phyloP scores from a whole-genome alignment of 1,140 invertebrate species.

The Thalassaphorura encarpata region DNA sequence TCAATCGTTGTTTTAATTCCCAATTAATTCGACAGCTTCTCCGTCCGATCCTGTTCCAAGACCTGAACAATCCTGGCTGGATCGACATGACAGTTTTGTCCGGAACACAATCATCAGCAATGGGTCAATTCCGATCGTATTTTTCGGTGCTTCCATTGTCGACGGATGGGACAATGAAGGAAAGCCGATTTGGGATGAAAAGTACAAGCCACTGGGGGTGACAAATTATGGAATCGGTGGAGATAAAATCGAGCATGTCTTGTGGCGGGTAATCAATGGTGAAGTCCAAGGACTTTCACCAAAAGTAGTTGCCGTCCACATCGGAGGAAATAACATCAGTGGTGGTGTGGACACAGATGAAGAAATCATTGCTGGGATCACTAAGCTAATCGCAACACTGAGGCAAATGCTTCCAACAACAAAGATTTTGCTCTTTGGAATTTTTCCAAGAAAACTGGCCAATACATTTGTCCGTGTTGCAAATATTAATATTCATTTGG shows the following conservation, averaged over 20 bases:
- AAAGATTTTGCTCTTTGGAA: slow-evolving; percentile 14
- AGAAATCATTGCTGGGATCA: slow-evolving; percentile 4
- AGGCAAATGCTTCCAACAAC: neutral
- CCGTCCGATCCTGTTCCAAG: slow-evolving; percentile 14
- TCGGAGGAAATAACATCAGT: slow-evolving; percentile 19
- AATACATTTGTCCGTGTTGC: neutral
- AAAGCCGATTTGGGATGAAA: slow-evolving; percentile 2
- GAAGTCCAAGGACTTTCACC: slow-evolving; percentile 44
- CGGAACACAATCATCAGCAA: slow-evolving; percentile 7
- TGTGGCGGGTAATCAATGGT: slow-evolving; percentile 49
- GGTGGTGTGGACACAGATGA: neutral
- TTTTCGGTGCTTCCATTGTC: slow-evolving; percentile 19
- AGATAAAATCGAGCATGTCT: slow-evolving; percentile 48
- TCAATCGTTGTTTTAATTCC: too few relatives aligned
- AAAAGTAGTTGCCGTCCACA: slow-evolving; percentile 35
- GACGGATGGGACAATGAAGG: slow-evolving; percentile 14
- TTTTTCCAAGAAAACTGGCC: slow-evolving; percentile 8
- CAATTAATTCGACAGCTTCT: too few relatives aligned
- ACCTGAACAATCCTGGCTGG: slow-evolving; percentile 8
- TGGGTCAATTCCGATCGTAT: slow-evolving; percentile 4
- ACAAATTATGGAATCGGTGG: slow-evolving; percentile 51
- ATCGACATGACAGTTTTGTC: slow-evolving; percentile 6
- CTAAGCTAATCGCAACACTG: neutral
- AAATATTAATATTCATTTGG: slow-evolving; percentile 16
- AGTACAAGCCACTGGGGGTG: slow-evolving; percentile 21